Conservation (phyloP, 2,113 vertebrate species). For the Pelecanus crispus region DNA sequence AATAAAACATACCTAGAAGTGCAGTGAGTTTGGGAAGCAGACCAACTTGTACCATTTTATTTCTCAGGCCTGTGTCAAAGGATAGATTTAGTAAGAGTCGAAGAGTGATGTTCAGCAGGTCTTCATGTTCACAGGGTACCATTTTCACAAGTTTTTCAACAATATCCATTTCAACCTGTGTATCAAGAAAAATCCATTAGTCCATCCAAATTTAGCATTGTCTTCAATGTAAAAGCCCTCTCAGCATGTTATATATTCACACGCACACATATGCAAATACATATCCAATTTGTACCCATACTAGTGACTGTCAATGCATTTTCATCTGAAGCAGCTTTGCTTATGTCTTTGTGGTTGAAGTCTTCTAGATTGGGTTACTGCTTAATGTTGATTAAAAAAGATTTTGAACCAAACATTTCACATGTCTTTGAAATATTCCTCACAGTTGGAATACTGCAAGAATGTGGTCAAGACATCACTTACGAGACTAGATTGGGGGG, state of each 20-base stretch:
- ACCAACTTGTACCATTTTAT: conserved; percentile 91
- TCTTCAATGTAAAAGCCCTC: background rate
- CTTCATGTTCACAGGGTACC: conserved; percentile 86
- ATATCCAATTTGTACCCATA: background rate
- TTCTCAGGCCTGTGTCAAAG: conserved; percentile 87
- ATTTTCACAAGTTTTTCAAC: conserved; percentile 88
- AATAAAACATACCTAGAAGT: conserved; percentile 78
- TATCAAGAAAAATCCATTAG: background rate
- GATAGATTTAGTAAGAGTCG: conserved; percentile 90
- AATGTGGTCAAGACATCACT: background rate
- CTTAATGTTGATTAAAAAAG: background rate
- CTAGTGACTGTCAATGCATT: background rate
- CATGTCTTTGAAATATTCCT: background rate
- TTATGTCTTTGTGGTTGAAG: background rate
- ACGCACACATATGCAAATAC: background rate
- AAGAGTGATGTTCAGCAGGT: conserved; percentile 84
- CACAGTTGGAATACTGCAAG: background rate
- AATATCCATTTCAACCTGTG: conserved; percentile 86
- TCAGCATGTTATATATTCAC: background rate
- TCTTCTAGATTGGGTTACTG: background rate
- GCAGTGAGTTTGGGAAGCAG: conserved; percentile 87
- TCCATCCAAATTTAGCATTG: background rate
- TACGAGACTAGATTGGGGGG: background rate
- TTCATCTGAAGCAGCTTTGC: background rate
- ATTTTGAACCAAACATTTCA: background rate